Conservation (phyloP, 2,888 invertebrate genomes). For the Micoletzkya japonica region DNA sequence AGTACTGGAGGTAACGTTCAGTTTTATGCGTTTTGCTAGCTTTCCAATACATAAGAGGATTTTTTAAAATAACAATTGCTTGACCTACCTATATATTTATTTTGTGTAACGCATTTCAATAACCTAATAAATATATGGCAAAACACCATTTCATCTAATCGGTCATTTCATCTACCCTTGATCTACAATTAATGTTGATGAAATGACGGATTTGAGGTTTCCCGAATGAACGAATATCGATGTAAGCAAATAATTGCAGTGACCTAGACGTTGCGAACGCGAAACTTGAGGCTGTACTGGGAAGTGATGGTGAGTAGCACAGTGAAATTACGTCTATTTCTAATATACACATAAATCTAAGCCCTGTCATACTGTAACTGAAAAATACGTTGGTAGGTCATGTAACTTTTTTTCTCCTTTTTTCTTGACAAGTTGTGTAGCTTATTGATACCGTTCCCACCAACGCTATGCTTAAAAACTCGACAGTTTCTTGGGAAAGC, state of each 20-base stretch:
- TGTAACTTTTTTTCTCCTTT: background rate
- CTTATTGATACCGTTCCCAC: background rate
- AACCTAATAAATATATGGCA: too few relatives aligned
- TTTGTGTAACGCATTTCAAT: too few relatives aligned
- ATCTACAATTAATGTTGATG: too few relatives aligned
- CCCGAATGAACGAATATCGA: background rate
- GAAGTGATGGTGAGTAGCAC: slow-evolving; percentile 16
- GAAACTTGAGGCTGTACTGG: slow-evolving; percentile 18
- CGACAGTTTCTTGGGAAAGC: background rate
- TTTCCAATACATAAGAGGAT: too few relatives aligned
- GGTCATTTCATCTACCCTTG: too few relatives aligned
- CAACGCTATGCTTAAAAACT: background rate
- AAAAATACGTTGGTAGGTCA: background rate
- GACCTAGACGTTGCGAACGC: background rate
- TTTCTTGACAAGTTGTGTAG: background rate
- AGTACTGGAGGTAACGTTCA: too few relatives aligned
- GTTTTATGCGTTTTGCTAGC: too few relatives aligned
- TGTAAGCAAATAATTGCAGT: background rate
- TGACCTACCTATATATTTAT: too few relatives aligned
- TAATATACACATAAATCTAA: too few relatives aligned
- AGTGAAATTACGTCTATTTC: too few relatives aligned
- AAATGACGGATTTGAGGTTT: background rate
- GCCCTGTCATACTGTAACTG: background rate
- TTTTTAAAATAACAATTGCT: too few relatives aligned
- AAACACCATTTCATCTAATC: too few relatives aligned